Conservation (phyloP, 2,113 vertebrate genomes). For the Collichthys lucidus region DNA sequence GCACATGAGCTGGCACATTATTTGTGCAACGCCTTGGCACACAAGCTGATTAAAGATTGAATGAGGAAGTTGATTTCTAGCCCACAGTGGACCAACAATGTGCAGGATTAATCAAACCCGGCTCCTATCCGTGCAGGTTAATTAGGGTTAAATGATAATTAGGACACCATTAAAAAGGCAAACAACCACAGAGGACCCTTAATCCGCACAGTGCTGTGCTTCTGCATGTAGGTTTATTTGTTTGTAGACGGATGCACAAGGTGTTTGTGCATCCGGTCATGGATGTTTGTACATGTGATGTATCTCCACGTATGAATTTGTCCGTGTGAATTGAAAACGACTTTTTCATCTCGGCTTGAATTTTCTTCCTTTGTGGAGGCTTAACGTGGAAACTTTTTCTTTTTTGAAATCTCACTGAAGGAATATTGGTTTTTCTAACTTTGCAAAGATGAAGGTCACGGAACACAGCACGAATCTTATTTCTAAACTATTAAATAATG, state of each 20-base stretch:
- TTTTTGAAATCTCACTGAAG: neutral
- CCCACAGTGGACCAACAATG: slow-evolving; percentile 74
- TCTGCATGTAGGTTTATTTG: slow-evolving; percentile 54
- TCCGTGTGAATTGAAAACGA: neutral
- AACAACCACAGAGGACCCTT: slow-evolving; percentile 73
- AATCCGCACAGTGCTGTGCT: slow-evolving; percentile 69
- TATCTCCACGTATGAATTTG: neutral
- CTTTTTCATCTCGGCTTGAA: slow-evolving; percentile 3
- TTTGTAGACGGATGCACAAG: slow-evolving; percentile 34
- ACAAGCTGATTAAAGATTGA: slow-evolving; percentile 78
- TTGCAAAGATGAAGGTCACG: slow-evolving; percentile 16
- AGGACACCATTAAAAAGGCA: slow-evolving; percentile 80
- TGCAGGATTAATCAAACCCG: slow-evolving; percentile 74
- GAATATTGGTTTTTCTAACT: neutral
- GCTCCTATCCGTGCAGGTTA: slow-evolving; percentile 79
- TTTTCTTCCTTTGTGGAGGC: neutral
- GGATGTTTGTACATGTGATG: slow-evolving; percentile 1
- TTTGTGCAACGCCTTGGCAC: slow-evolving; percentile 51
- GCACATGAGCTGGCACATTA: slow-evolving; percentile 10
- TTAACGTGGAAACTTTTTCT: slow-evolving; percentile 11
- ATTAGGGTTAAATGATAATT: slow-evolving; percentile 87
- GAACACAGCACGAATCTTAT: neutral
- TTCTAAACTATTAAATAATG: neutral
- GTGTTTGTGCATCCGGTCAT: slow-evolving; percentile 7
- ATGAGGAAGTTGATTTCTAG: slow-evolving; percentile 73